Evolutionary conservation across 1,140 invertebrate species (phyloP), one percentile per base, ranked within the genome.

Genomic region (Drosophila santomea): DNA sequence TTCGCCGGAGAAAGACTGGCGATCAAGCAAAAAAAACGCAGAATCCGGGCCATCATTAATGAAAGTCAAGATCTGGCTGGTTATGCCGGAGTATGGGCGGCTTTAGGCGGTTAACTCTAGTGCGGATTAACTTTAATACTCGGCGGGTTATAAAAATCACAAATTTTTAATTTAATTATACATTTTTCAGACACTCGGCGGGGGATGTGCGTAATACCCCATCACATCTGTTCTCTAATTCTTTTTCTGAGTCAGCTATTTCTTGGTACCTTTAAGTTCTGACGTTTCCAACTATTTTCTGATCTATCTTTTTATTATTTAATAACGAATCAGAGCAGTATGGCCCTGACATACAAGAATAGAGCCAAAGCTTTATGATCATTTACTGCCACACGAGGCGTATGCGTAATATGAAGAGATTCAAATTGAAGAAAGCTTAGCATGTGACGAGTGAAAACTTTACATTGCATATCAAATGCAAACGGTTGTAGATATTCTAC

Each of bases 1-100:
- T 38, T 4, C 14, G 55, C 23, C 32, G 28, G 41, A 47, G 47
- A 56, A 39, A 71, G 50, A 69, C 23, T 36, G 51, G 20, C 39
- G 15, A 8, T 38, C 43, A 1, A 35, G 48, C 17, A 56, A 28
- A 41, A 54, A 28, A 41, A 54, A 28, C 23, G 25, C 17, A 28
- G 41, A 45, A 51, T 44, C n/a, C 23, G 14, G 17, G 25, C 17
- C 15, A 28, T 66, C 54, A 72, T 76, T 59, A 89, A 83, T 83
- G 79, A 69, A 79, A 74, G 63, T 77, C 71, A 66, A 50, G 83
- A 83, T 88, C 59, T 7, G 25, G 62, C 84, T 80, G 79, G 82
- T 86, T 86, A 41, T 52, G 17, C 58, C 39, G 15, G 41, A 66
- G n/a, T 56, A n/a, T 52, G 74, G 54, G 83, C 83, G 73, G 83